Evolutionary conservation across 1,140 invertebrate genomes (phyloP), one percentile per base, ranked within the genome.

Genomic region (Araneus ventricosus): DNA sequence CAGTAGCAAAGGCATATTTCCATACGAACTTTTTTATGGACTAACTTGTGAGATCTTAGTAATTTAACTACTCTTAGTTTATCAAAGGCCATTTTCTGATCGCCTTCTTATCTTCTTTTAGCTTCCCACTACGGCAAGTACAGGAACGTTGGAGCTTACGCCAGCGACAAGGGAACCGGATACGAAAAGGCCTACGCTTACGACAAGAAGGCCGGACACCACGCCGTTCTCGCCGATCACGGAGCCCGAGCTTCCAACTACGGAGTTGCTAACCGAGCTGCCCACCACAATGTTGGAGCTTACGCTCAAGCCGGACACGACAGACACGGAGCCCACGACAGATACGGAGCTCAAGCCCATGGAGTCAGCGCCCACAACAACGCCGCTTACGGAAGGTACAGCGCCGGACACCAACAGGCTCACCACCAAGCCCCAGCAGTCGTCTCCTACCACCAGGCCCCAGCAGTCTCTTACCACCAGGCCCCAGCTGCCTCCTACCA

Each of bases 191-290:
- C 92, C n/a, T 93, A 93, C 86, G 86, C 86, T n/a, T 93, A 93
- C 86, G 92, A 93, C 86, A 93, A 93, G 84, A 88, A 88, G 92
- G 92, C 92, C 57, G 92, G 92, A 30, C 52, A 93, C 86, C 92
- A 93, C 52, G 52, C 52, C 70, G 39, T 88, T 10, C 34, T 17
- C 41, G 57, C 30, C 30, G 92, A 88, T 75, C 85, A 89, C 86
- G 86, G 86, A 17, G 85, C 92, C 52, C 84, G 89, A 0, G 87
- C 80, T 59, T 22, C 24, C 79, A 85, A 82, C 4, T 89, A 93
- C 57, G 85, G 86, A 45, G 52, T 84, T 22, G 7, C 27, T n/a
- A 75, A 84, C 87, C 7, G 57, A n/a, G 6, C 27, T 41, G 92
- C 82, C 24, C 87, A 88, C 92, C 85, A 82, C 75, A 93, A 93